phyloP scores from a whole-genome alignment of 2,113 vertebrate genomes.

The Pedetes capensis region DNA sequence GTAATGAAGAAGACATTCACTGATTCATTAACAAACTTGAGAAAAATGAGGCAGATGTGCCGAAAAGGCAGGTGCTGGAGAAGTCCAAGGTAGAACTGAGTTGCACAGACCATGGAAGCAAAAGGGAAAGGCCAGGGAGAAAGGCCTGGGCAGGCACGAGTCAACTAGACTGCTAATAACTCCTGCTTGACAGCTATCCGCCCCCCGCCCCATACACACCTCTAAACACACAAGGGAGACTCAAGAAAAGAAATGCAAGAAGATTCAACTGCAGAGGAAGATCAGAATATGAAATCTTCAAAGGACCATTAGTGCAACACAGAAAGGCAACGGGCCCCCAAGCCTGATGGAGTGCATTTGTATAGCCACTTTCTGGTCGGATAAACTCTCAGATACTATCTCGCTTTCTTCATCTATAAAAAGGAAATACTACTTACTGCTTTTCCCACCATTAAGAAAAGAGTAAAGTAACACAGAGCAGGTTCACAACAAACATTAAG shows the following conservation, averaged over 20 bases:
- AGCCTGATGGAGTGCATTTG: neutral
- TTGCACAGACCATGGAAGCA: rapidly evolving
- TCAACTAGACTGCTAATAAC: neutral
- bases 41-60: neutral
- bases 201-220: too few relatives aligned
- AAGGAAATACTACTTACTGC: neutral
- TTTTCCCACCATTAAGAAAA: neutral
- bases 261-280: neutral
- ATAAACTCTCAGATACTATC: neutral
- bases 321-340: neutral
- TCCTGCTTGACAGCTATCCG: neutral
- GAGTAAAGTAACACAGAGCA: neutral
- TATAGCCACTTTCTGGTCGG: neutral
- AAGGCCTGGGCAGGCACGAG: neutral
- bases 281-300: neutral
- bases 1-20: neutral
- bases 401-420: neutral
- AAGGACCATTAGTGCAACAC: neutral
- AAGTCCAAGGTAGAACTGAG: neutral
- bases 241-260: neutral
- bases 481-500: neutral
- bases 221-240: neutral
- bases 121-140: too few relatives aligned
- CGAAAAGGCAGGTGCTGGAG: neutral
- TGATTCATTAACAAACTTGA: neutral